Evolutionary conservation across 30 jellyfish, hydroid and myxozoan genomes (phyloP).

Genomic region (Pelagia noctiluca): DNA sequence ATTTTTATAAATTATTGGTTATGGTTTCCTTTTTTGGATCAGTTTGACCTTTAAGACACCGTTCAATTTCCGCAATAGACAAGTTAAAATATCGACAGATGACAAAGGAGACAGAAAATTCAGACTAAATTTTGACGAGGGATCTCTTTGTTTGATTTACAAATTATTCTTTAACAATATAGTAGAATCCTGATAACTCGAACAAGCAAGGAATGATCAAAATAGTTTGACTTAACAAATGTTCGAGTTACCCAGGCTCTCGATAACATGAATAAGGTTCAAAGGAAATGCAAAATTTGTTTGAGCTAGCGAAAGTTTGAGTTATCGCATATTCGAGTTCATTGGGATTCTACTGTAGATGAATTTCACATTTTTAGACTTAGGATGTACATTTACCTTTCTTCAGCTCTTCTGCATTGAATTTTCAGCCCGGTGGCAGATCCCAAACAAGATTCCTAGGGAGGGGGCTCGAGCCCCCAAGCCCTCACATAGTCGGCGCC

Average conservation of each 20-base stretch:
- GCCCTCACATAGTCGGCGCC: conserved; percentile 60
- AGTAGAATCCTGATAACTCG: no score
- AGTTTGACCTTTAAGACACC: conserved; percentile 42
- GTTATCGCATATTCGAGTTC: no score
- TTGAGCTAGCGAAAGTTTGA: no score
- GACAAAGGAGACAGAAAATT: conserved; percentile 49
- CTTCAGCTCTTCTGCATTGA: conserved; percentile 44
- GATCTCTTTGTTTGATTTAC: conserved; percentile 40
- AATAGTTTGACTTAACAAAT: no score
- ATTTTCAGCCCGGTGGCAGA: conserved; percentile 53
- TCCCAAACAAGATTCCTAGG: conserved; percentile 29
- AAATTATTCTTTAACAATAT: conserved; percentile 40
- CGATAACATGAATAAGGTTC: no score
- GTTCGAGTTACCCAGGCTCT: no score
- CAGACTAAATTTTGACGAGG: conserved; percentile 41
- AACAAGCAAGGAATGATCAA: no score
- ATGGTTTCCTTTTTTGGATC: conserved; percentile 33
- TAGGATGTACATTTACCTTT: conserved; percentile 25
- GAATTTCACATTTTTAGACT: conserved; percentile 42
- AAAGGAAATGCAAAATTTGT: no score
- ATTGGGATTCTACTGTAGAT: no score
- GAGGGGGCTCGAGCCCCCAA: conserved; percentile 59
- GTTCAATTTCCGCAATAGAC: conserved; percentile 55
- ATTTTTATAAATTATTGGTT: conserved; percentile 25
- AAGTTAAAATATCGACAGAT: conserved; percentile 48